Evolutionary conservation across 2,113 vertebrate species (phyloP), one percentile per base, ranked within the genome.

Genomic region (Anguilla rostrata): DNA sequence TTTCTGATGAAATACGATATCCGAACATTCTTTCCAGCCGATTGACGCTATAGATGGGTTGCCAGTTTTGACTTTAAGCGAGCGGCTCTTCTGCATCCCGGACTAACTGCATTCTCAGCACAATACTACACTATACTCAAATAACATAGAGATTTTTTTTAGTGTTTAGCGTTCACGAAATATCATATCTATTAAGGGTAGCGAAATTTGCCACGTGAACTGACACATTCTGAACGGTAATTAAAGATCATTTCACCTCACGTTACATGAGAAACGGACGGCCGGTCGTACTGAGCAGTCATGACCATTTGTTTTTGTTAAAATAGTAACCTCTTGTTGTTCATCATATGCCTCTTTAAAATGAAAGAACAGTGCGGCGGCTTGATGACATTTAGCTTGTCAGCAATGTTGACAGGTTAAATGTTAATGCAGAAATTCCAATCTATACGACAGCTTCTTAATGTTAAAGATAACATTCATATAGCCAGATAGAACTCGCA

Each of bases 281-380:
- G 34, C 26, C 20, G 26, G 8, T 75, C 71, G 71, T 75, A 7
- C 71, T 75, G 71, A 75, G 71, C 7, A 0, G 71, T 75, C 71
- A 75, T 75, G 5, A 20, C 20, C 75, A 83, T 86, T 34, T 78
- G 81, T 85, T 91, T 92, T 87, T 88, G 92, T 85, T 92, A 89
- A 90, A 89, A 84, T 90, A 91, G 90, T 87, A 88, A 92, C 90
- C 85, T 91, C 89, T 85, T 89, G 85, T 89, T 88, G 87, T 90
- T 86, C 85, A 88, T 26, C 88, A 86, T 90, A 81, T 34, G 89
- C 71, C 16, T 84, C 87, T 90, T 91, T 90, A 90, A 86, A 87
- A 90, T 88, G 79, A 87, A 89, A 87, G 66, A 90, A 90, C 87
- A 82, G 78, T 87, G 39, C 83, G 16, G 66, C 29, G 34, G 7